Base-by-base conservation (phyloP, 2,113 vertebrate species). In the Chitala chitala region DNA sequence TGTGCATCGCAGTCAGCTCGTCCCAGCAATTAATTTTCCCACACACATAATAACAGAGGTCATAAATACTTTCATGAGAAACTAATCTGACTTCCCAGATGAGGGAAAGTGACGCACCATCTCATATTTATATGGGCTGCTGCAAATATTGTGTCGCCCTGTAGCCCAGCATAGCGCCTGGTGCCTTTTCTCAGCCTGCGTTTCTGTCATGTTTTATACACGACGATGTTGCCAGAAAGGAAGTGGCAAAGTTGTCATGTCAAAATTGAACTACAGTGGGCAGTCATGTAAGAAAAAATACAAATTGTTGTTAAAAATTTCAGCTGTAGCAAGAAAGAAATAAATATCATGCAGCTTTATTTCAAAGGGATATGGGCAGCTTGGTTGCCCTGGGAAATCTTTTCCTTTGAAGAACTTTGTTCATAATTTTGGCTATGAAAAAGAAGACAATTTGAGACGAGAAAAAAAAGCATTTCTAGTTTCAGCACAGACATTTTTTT, bases 51-150 rank as follows among this genome's bases (percentile, higher is more conserved):
- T 73, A 44, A 64, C 36, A 42, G 22, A 33, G 44, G 71, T 51
- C 56, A 64, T 73, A 64, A 63, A 64, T 50, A 46, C 55, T 58
- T 59, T 72, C 56, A 26, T 61, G 69, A 54, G 50, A 72, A 72
- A 61, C 55, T 29, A 72, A 58, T 55, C 55, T 48, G 71, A 72
- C 71, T 44, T 59, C 71, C 71, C 71, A 46, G 36, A 61, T 58
- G 40, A 72, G 55, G n/a, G n/a, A n/a, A 31, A 59, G 24, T 46
- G 42, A 24, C 59, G 71, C 22, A 59, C 59, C 54, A 72, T 59
- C 54, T 24, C 40, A 46, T 59, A 66, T 66, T 66, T 26, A 51
- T 51, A 51, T 51, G 10, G 44, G 70, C n/a, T 59, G 3, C 40
- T 12, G 70, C 38, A 72, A 59, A 72, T 59, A 42, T 59, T 24